Percentiles rank a stretch among this genome's conserved stretches.
Conservation (phyloP, 2,888 invertebrate species). For the Sericinus montela region DNA sequence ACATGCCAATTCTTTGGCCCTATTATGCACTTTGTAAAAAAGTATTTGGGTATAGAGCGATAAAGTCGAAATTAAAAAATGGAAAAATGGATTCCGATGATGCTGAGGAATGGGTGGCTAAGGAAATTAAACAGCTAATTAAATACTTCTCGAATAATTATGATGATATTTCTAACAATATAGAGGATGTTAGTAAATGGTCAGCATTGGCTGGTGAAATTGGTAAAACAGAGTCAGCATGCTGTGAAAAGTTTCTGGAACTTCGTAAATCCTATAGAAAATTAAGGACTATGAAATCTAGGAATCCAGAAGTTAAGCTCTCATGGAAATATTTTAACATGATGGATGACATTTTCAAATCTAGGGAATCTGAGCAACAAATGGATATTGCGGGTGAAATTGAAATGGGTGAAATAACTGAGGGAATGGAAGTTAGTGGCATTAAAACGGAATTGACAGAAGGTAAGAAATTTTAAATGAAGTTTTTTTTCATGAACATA, state of each 20-base stretch:
- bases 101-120: slow-evolving; percentile 54
- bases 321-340: slow-evolving; percentile 63
- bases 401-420: slow-evolving; percentile 31
- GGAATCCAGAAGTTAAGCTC: slow-evolving; percentile 56
- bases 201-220: slow-evolving; percentile 36
- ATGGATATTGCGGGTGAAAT: slow-evolving; percentile 18
- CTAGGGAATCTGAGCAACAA: slow-evolving; percentile 24
- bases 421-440: slow-evolving; percentile 29
- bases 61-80: slow-evolving; percentile 56
- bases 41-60: slow-evolving; percentile 61
- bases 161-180: slow-evolving; percentile 37
- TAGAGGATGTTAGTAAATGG: slow-evolving; percentile 45
- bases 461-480: slow-evolving; percentile 24
- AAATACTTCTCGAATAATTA: slow-evolving; percentile 48
- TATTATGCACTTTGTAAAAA: slow-evolving; percentile 65
- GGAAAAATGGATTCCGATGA: slow-evolving; percentile 43
- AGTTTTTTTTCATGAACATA: too few relatives aligned
- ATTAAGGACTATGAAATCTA: slow-evolving; percentile 54
- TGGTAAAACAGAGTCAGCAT: slow-evolving; percentile 39
- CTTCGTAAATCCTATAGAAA: slow-evolving; percentile 61
- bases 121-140: slow-evolving; percentile 56
- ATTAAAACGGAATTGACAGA: slow-evolving; percentile 27
- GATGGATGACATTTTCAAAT: slow-evolving; percentile 52
- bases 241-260: slow-evolving; percentile 59
- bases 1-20: slow-evolving; percentile 61